Conservation (phyloP, 2,888 invertebrate species). For the Scaeva pyrastri region DNA sequence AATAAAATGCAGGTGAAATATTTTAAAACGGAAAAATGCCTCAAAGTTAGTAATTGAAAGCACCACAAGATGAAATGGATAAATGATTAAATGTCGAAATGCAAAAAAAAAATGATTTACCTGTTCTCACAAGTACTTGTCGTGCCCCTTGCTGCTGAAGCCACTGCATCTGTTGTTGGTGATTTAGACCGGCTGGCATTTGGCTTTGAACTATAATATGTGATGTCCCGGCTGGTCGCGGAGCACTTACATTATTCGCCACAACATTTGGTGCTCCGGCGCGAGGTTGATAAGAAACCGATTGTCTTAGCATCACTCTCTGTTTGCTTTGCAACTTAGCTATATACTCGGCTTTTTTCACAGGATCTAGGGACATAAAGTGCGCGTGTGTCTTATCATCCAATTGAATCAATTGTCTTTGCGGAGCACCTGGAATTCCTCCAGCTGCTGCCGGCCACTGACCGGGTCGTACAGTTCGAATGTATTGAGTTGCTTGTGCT, state of each 20-base stretch:
- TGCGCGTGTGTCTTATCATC: constrained; percentile 94
- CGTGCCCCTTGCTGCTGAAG: constrained; percentile 88
- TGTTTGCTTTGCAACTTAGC: constrained; percentile 89
- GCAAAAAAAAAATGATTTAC: constrained; percentile 59
- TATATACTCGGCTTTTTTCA: constrained; percentile 91
- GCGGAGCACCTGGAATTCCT: constrained; percentile 80
- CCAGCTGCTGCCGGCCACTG: constrained; percentile 77
- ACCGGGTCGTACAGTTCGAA: constrained; percentile 77
- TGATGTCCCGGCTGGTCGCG: constrained; percentile 84
- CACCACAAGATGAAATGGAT: constrained; percentile 30
- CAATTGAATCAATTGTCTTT: constrained; percentile 90
- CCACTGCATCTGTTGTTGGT: constrained; percentile 89
- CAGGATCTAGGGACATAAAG: constrained; percentile 91
- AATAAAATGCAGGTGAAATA: background rate
- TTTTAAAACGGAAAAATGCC: background rate
- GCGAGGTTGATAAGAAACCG: constrained; percentile 84
- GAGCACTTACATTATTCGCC: constrained; percentile 84
- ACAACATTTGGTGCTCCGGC: constrained; percentile 83
- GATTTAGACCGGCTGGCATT: constrained; percentile 87
- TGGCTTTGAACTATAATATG: constrained; percentile 90
- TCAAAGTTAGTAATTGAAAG: constrained; percentile 1
- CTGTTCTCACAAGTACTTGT: constrained; percentile 85
- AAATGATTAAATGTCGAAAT: background rate
- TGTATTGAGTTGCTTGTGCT: constrained; percentile 80
- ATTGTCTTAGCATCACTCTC: constrained; percentile 85